phyloP scores from a whole-genome alignment of 2,888 invertebrate species.

The Hesperia comma region DNA sequence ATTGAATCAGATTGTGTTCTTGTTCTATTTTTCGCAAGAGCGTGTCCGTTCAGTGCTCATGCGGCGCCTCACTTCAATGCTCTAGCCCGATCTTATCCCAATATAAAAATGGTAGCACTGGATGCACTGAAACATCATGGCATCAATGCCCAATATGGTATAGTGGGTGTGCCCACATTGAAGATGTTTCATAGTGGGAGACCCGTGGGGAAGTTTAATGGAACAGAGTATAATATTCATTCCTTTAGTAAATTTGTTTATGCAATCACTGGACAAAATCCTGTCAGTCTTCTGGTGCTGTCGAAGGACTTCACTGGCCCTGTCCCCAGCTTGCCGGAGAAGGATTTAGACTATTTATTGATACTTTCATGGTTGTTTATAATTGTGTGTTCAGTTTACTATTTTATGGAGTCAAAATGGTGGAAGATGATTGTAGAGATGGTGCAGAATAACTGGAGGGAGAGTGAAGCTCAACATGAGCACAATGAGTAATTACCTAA shows the following conservation, averaged over 20 bases:
- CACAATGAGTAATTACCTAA: conserved; percentile 84
- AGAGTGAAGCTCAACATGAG: conserved; percentile 92
- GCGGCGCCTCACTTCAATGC: conserved; percentile 97
- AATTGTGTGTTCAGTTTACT: conserved; percentile 88
- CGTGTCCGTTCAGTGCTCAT: conserved; percentile 95
- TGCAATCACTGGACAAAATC: conserved; percentile 88
- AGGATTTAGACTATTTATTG: conserved; percentile 91
- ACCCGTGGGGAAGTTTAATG: conserved; percentile 93
- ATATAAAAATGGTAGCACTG: conserved; percentile 93
- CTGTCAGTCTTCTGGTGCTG: conserved; percentile 86
- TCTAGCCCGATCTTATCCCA: conserved; percentile 93
- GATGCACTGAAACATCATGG: conserved; percentile 93
- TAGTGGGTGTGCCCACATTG: conserved; percentile 94
- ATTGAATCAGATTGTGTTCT: conserved; percentile 88
- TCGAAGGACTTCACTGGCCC: conserved; percentile 92
- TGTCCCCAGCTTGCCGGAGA: conserved; percentile 89
- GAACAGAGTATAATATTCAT: conserved; percentile 90
- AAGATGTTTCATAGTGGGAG: conserved; percentile 95
- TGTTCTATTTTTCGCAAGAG: conserved; percentile 94
- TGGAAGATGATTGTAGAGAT: conserved; percentile 92
- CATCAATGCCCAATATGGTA: conserved; percentile 95
- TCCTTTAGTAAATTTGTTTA: conserved; percentile 91
- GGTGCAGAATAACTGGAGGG: conserved; percentile 93
- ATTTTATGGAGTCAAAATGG: conserved; percentile 89
- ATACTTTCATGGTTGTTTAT: conserved; percentile 94